phyloP scores from a whole-genome alignment of 2,113 vertebrate genomes.

The Neotoma lepida region DNA sequence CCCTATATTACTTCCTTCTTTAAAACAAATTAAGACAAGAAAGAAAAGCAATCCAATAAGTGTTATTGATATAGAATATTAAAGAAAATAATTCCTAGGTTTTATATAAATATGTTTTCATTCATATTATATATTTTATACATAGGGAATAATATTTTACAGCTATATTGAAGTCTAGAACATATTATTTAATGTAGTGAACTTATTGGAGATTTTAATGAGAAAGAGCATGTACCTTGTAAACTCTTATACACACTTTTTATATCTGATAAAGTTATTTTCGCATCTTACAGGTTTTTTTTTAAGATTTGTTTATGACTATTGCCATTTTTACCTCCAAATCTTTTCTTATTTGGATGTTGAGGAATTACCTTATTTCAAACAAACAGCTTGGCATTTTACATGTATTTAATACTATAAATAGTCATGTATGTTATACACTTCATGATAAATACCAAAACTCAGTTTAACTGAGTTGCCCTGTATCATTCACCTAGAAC shows the following conservation, averaged over 20 bases:
- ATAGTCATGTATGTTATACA: background rate
- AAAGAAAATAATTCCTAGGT: background rate
- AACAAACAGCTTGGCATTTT: constrained; percentile 12
- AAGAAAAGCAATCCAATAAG: background rate
- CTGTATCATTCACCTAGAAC: background rate
- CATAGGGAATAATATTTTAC: background rate
- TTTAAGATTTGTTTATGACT: background rate
- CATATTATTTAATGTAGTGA: background rate
- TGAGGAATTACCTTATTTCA: constrained; percentile 37
- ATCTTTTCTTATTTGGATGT: background rate
- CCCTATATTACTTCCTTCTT: background rate
- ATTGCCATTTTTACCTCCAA: background rate
- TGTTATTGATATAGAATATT: background rate
- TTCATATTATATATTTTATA: constrained; percentile 30
- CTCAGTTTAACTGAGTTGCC: background rate
- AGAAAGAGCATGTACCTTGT: background rate
- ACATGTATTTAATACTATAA: constrained; percentile 24
- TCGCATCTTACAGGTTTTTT: background rate
- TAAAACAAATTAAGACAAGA: background rate
- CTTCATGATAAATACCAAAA: background rate
- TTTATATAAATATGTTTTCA: constrained; percentile 3
- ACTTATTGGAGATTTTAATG: background rate
- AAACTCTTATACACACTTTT: background rate
- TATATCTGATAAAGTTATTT: background rate
- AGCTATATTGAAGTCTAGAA: background rate